Conservation (phyloP, 2,888 invertebrate species). For the Xestia rhomboidea region DNA sequence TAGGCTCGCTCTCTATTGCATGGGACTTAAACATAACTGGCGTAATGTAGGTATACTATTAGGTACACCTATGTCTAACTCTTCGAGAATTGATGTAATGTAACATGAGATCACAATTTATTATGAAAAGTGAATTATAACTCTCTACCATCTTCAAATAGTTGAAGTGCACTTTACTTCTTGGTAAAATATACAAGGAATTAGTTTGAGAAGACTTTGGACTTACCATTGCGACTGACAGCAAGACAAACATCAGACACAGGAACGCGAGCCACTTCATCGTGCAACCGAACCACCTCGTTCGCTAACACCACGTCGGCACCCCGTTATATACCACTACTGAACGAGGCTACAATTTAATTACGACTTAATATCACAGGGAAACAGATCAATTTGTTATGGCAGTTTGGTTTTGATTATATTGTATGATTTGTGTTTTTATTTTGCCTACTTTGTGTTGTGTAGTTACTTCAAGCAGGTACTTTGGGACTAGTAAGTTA, state of each 20-base stretch:
- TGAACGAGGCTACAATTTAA: slow-evolving; percentile 64
- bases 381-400: slow-evolving; percentile 61
- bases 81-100: not conserved
- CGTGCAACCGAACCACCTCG: slow-evolving; percentile 44
- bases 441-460: not conserved
- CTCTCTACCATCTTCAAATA: no score
- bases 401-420: slow-evolving; percentile 27
- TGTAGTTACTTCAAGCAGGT: not conserved
- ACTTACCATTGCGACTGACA: slow-evolving; percentile 63
- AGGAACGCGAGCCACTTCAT: slow-evolving; percentile 80
- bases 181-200: not conserved
- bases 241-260: slow-evolving; percentile 70
- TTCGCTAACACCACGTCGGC: not conserved
- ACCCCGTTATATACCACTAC: slow-evolving; percentile 65
- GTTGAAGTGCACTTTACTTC: not conserved
- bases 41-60: no score
- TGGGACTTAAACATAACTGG: no score
- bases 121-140: not conserved
- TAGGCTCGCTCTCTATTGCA: no score
- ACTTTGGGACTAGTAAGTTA: not conserved
- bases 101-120: not conserved
- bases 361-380: slow-evolving; percentile 41
- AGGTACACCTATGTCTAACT: not conserved
- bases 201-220: not conserved
- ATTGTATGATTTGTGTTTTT: not conserved